Evolutionary conservation across 2,113 vertebrate genomes (phyloP), one percentile per base, ranked within the genome.

Genomic region (Hyla sarda): DNA sequence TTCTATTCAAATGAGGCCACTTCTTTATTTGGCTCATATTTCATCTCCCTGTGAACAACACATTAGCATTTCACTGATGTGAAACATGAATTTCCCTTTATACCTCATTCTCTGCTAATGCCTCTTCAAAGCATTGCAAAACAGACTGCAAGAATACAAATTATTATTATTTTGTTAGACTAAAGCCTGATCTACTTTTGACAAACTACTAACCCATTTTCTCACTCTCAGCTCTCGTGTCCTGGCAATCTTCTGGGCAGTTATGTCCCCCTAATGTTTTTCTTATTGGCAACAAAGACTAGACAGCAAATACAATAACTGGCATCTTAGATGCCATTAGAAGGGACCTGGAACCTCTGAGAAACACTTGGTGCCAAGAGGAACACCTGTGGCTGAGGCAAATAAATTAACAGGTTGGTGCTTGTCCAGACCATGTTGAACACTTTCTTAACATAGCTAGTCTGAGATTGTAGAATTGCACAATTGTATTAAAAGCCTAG

Each of bases 21-120:
- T 8, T 65, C 56, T 81, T 81, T 65, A 81, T 81, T 81, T 81
- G 78, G 34, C 78, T 81, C 6, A 81, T 41, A 81, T 47, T 81
- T 32, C 52, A 37, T 50, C 30, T 56, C 76, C 28, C 58, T 28
- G 56, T 45, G 25, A 80, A 45, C 34, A 80, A 62, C 54, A 65
- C 56, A 81, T 81, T 81, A 81, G 56, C 78, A 81, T 81, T 47
- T 47, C 78, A 81, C n/a, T 77, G 52, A 81, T 47, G 78, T 65
- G 21, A 62, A 28, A 34, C 54, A 62, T 45, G 34, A 45, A 81
- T 81, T 12, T 47, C 56, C 54, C 56, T 30, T 47, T 81, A 25
- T 47, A 65, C 56, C 58, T 65, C 37, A 65, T 28, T 65, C 60
- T 28, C 34, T 19, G 13, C n/a, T 80, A 80, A 62, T 60, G 34